Evolutionary conservation across 2,113 vertebrate species (phyloP).

Genomic region (Nicator chloris): DNA sequence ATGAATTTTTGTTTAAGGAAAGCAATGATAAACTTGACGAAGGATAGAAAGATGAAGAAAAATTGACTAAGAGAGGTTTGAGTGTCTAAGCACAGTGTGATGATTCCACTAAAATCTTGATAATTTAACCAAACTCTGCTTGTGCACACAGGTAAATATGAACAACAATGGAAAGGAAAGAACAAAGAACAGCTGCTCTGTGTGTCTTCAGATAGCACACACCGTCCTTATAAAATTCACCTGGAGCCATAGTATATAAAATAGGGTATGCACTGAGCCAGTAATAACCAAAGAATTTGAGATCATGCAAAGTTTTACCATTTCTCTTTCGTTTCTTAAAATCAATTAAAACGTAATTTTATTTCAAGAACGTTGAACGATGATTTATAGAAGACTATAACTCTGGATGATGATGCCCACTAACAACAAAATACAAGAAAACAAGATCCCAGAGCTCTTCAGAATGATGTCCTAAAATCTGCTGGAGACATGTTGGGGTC

Average conservation of each 20-base stretch:
- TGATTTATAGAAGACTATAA: neutral
- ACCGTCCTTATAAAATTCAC: neutral
- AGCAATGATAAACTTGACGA: accelerated
- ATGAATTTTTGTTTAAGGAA: neutral
- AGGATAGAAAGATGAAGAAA: neutral
- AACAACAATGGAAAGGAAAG: neutral
- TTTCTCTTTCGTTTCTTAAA: neutral
- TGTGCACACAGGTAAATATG: neutral
- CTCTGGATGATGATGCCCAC: neutral
- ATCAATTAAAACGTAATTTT: neutral
- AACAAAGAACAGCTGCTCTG: neutral
- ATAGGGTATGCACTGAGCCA: neutral
- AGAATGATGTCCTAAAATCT: neutral
- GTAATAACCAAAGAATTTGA: neutral
- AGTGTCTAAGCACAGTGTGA: neutral
- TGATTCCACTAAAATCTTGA: neutral
- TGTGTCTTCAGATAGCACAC: neutral
- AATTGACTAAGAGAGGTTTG: neutral
- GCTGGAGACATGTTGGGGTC: neutral
- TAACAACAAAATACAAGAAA: neutral
- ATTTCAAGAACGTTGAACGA: neutral
- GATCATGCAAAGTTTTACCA: neutral
- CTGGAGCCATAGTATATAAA: neutral
- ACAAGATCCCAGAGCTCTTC: neutral
- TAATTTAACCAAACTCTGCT: neutral